Evolutionary conservation across 2,113 vertebrate genomes (phyloP), one percentile per base, ranked within the genome.

Genomic region (Crotalus helleri): DNA sequence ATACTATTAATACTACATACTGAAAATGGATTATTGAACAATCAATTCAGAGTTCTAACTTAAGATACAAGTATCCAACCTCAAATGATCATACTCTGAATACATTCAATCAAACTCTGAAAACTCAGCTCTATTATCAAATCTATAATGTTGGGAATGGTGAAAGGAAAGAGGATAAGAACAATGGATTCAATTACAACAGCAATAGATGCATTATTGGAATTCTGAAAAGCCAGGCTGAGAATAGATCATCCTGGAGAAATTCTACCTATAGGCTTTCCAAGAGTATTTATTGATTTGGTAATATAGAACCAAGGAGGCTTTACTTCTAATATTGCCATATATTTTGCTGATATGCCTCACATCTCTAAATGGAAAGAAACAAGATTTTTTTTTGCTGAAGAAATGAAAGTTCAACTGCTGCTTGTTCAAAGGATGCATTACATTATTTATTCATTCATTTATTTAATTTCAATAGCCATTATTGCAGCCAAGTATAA

Each of bases 281-380:
- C 24, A 59, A 64, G 26, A 64, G 11, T 64, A 29, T 64, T 29
- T n/a, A 13, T 26, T 64, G 61, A n/a, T n/a, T 64, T 64, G 61
- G 12, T n/a, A 13, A 64, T 64, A 29, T n/a, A n/a, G 24, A 61
- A 64, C 11, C 24, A 64, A 64, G 11, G 10, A 53, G 91, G 24
- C 69, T n/a, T 85, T 89, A 12, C 44, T 1, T 44, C 13, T 58
- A 5, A 19, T 74, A 46, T 24, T 8, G 29, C 39, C 39, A 33
- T 19, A 57, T 46, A n/a, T 15, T 90, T n/a, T 1, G 0, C 53
- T 89, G 87, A 92, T 91, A 92, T 69, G 64, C 95, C 33, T 59
- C 10, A 92, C 17, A 92, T 55, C 10, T 26, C 53, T 1, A 51
- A 91, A 86, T 87, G 90, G 92, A 93, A 74, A 59, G 88, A 94